phyloP scores from a whole-genome alignment of 2,888 invertebrate species.

The Resseliella maxima region DNA sequence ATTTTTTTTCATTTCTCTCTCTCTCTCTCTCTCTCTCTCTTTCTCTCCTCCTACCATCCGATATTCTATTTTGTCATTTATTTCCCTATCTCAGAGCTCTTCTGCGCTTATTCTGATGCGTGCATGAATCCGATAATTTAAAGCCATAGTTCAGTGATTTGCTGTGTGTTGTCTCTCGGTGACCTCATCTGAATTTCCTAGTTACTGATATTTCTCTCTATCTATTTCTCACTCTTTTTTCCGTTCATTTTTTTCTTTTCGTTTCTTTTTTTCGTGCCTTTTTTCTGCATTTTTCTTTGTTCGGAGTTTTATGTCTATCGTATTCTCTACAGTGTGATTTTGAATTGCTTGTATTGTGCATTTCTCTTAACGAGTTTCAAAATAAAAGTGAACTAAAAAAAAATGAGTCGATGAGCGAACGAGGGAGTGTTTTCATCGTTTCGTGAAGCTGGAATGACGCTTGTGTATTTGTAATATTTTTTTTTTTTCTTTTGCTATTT shows the following conservation, averaged over 20 bases:
- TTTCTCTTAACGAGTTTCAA: background rate
- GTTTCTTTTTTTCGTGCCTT: background rate
- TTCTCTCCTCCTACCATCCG: background rate
- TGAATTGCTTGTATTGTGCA: background rate
- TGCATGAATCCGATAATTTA: background rate
- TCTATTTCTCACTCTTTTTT: background rate
- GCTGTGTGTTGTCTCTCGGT: background rate
- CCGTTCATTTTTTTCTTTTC: background rate
- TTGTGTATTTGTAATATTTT: too few relatives aligned
- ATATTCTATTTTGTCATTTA: too few relatives aligned
- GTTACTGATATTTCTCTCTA: background rate
- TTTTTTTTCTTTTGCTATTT: background rate
- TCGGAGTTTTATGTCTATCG: background rate
- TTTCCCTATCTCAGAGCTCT: too few relatives aligned
- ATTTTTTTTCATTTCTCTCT: background rate
- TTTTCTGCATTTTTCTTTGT: too few relatives aligned
- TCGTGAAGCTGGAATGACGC: background rate
- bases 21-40: background rate
- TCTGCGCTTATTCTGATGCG: background rate
- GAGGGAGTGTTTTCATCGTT: background rate
- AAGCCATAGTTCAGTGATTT: background rate
- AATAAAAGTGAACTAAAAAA: background rate
- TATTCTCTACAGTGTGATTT: conserved; percentile 1
- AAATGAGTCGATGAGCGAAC: background rate
- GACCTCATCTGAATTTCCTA: background rate